phyloP scores from a whole-genome alignment of 2,797 vertebrate species.

The Xenops minutus region DNA sequence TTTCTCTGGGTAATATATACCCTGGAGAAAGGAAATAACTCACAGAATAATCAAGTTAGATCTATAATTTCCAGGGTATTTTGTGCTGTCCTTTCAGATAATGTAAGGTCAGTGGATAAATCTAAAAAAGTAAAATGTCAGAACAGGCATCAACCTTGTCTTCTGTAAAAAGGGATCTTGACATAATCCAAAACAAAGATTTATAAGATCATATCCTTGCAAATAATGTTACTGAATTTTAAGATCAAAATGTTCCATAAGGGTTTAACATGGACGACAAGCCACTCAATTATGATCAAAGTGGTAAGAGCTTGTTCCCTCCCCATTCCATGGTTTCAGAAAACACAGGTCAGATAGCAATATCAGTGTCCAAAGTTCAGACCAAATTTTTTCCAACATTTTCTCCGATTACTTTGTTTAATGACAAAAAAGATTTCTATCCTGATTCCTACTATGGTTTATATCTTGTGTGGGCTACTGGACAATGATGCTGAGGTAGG shows the following conservation, averaged over 20 bases:
- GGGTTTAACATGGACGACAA: not conserved
- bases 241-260: not conserved
- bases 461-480: not conserved
- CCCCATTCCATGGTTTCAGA: not conserved
- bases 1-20: conserved; percentile 54
- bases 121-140: conserved; percentile 66
- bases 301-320: not conserved
- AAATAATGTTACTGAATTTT: not conserved
- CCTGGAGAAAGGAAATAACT: conserved; percentile 68
- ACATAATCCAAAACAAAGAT: conserved; percentile 47
- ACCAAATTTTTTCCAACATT: not conserved
- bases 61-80: conserved; percentile 66
- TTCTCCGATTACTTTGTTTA: not conserved
- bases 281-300: not conserved
- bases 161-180: conserved; percentile 48
- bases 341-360: not conserved
- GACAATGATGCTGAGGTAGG: not conserved
- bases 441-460: not conserved
- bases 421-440: not conserved
- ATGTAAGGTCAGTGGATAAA: conserved; percentile 74
- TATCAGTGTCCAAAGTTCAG: not conserved
- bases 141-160: conserved; percentile 32
- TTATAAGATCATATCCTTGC: conserved; percentile 27
- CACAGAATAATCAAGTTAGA: conserved; percentile 62
- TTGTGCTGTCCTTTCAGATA: conserved; percentile 69